phyloP scores from a whole-genome alignment of 2,113 vertebrate species.

The Emydocephalus ijimae region DNA sequence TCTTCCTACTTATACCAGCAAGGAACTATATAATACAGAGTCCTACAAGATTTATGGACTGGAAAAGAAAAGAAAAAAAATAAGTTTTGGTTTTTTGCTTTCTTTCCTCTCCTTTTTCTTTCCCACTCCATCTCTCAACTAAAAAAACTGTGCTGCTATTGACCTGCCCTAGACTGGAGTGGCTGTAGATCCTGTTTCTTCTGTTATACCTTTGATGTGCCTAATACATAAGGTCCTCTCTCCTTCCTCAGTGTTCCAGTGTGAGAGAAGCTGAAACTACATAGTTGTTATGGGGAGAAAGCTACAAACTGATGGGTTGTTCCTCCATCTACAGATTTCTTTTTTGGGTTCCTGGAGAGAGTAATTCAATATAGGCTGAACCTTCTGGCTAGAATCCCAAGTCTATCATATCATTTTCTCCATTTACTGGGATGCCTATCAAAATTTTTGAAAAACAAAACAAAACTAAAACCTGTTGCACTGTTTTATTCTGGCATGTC shows the following conservation, averaged over 20 bases:
- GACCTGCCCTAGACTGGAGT: neutral
- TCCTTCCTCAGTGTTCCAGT: neutral
- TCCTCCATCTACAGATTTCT: neutral
- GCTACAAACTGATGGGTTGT: neutral
- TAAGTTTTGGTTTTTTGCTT: neutral
- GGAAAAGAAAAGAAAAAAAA: neutral
- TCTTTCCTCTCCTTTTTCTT: neutral
- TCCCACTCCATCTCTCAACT: neutral
- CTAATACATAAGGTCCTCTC: neutral
- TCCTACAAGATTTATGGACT: neutral
- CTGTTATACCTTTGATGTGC: neutral
- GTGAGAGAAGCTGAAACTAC: neutral
- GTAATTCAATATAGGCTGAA: neutral
- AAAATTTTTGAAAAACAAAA: neutral
- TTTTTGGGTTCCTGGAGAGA: neutral
- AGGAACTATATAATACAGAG: neutral
- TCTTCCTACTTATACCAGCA: neutral
- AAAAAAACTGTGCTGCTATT: neutral
- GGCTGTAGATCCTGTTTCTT: neutral
- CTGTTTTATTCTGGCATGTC: neutral
- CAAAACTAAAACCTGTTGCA: neutral
- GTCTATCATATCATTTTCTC: neutral
- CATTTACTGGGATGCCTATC: neutral
- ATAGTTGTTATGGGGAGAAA: neutral
- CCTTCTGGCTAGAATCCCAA: neutral